A percentile compares a stretch with the other conserved stretches of the same genome.
These are phyloP conservation scores for Atherix ibis DNA, from an alignment of 2,888 invertebrate genomes.

Conservation along the genomic window DNA sequence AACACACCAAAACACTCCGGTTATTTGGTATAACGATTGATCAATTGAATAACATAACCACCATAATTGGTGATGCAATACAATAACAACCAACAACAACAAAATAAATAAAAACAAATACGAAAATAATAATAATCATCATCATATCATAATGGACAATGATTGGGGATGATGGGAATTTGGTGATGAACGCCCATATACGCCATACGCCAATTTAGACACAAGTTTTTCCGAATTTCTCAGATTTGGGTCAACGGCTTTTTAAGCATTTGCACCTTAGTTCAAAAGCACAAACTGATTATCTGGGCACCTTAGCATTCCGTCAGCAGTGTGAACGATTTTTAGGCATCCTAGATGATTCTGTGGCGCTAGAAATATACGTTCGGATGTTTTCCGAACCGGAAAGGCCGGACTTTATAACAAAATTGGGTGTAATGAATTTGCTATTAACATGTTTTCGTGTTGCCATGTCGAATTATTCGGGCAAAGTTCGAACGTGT, in stretches of 20 bases:
- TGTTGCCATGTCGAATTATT: slow-evolving; percentile 64
- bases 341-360: slow-evolving; percentile 40
- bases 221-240: slow-evolving; percentile 64
- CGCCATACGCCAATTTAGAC: too few relatives aligned
- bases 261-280: slow-evolving; percentile 45
- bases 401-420: slow-evolving; percentile 41
- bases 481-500: slow-evolving; percentile 46
- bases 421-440: slow-evolving; percentile 45
- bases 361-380: slow-evolving; percentile 47
- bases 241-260: slow-evolving; percentile 51
- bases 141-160: too few relatives aligned
- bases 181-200: too few relatives aligned
- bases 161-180: too few relatives aligned
- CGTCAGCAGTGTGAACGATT: slow-evolving; percentile 55
- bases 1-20: too few relatives aligned
- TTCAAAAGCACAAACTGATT: slow-evolving; percentile 42
- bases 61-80: too few relatives aligned
- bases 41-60: too few relatives aligned
- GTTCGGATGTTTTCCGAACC: slow-evolving; percentile 46
- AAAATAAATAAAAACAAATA: too few relatives aligned
- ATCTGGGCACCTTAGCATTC: slow-evolving; percentile 48
- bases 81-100: too few relatives aligned
- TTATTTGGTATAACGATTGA: too few relatives aligned
- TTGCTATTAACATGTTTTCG: slow-evolving; percentile 59
- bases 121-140: too few relatives aligned